Evolutionary conservation across 2,113 vertebrate genomes (phyloP).

Genomic region (Sigmodon hispidus): DNA sequence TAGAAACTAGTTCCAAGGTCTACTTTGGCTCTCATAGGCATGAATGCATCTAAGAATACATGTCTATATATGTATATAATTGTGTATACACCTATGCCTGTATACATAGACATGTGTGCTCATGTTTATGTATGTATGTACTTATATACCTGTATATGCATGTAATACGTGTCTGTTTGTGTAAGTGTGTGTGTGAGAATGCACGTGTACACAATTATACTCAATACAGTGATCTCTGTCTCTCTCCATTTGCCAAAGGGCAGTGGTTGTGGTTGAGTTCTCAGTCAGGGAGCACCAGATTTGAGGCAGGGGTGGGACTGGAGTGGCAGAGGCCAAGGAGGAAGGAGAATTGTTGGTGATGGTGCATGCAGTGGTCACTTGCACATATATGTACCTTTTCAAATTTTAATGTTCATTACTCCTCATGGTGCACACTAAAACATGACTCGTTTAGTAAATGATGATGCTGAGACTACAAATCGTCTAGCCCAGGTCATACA

Average conservation of each 20-base stretch:
- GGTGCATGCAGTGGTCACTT: too few species aligned
- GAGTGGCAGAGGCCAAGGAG: not conserved
- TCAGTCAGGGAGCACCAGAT: not conserved
- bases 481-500: not conserved
- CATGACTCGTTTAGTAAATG: not conserved
- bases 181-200: not conserved
- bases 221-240: not conserved
- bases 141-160: not conserved
- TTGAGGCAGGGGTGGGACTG: not conserved
- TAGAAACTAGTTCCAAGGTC: not conserved
- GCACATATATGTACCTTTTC: not conserved
- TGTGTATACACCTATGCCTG: not conserved
- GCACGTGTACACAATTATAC: not conserved
- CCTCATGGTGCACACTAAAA: not conserved
- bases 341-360: not conserved
- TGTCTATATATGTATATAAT: not conserved
- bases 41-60: not conserved
- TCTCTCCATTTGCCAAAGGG: not conserved
- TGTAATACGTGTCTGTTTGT: not conserved
- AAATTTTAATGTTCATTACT: too few species aligned
- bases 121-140: not conserved
- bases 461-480: not conserved
- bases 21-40: not conserved
- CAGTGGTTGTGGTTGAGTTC: not conserved
- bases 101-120: too few species aligned